phyloP scores from a whole-genome alignment of 2,797 vertebrate genomes.

The Typhlichthys subterraneus region DNA sequence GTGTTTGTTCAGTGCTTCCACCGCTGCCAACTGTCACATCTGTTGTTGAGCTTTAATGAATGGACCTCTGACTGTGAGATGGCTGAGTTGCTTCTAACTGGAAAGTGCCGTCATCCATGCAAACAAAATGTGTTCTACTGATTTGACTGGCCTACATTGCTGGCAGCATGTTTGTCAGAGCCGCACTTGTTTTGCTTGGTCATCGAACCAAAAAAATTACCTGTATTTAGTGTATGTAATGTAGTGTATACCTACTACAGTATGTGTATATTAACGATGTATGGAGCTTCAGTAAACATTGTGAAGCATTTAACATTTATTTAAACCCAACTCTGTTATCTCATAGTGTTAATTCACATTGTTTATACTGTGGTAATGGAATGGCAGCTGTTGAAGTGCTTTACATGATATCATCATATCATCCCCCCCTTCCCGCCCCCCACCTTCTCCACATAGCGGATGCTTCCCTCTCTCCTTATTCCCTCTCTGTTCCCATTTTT shows the following conservation, averaged over 20 bases:
- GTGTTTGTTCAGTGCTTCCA: slow-evolving; percentile 3
- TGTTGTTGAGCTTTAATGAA: background rate
- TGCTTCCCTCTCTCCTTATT: slow-evolving; percentile 16
- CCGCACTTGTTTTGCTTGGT: no score
- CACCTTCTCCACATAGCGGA: background rate
- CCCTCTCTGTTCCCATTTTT: slow-evolving; percentile 8
- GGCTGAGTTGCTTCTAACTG: slow-evolving; percentile 18
- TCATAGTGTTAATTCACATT: slow-evolving; percentile 29
- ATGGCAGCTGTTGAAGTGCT: slow-evolving; percentile 6
- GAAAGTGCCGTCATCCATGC: slow-evolving; percentile 1
- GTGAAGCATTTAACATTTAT: slow-evolving; percentile 10
- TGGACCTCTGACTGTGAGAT: slow-evolving; percentile 1
- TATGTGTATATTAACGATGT: no score
- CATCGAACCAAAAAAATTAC: no score
- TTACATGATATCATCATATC: background rate
- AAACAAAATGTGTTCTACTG: background rate
- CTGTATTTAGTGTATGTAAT: no score
- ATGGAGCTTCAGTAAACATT: slow-evolving; percentile 21
- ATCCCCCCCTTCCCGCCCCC: background rate
- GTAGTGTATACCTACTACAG: no score
- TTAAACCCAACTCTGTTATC: slow-evolving; percentile 13
- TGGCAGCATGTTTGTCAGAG: no score
- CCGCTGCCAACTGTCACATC: background rate
- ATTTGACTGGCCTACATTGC: background rate
- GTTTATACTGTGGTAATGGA: slow-evolving; percentile 7